Evolutionary conservation across 1,140 invertebrate genomes (phyloP).

Genomic region (Spodoptera frugiperda): DNA sequence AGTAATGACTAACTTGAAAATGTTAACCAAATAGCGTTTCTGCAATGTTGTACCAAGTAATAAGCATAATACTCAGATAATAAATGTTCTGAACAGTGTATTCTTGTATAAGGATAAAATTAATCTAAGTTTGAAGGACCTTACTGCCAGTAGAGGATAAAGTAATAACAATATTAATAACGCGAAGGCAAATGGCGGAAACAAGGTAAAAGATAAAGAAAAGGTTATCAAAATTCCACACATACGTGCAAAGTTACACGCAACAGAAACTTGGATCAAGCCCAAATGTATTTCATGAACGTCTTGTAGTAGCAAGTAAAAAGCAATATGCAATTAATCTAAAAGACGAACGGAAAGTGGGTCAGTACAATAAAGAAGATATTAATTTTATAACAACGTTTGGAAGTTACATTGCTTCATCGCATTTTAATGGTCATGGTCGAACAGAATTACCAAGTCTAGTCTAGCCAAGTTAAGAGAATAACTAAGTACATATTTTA

Average conservation of each 20-base stretch:
- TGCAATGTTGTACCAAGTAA: neutral
- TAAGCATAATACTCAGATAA: conserved; percentile 8
- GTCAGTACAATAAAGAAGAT: conserved; percentile 56
- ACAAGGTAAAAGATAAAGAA: conserved; percentile 14
- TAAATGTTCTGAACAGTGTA: neutral
- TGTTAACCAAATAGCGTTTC: conserved; percentile 2
- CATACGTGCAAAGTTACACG: conserved; percentile 24
- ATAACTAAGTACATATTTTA: neutral
- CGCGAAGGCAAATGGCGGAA: conserved; percentile 8
- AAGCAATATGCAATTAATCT: conserved; percentile 68
- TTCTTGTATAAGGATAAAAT: conserved; percentile 7
- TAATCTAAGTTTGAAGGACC: neutral
- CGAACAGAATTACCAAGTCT: conserved; percentile 19
- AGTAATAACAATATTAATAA: conserved; percentile 13
- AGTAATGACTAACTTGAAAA: conserved; percentile 23
- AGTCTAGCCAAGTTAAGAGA: neutral
- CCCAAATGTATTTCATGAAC: conserved; percentile 62
- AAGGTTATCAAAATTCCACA: conserved; percentile 36
- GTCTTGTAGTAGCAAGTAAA: conserved; percentile 61
- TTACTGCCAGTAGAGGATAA: neutral
- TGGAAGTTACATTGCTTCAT: conserved; percentile 28
- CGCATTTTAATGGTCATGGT: conserved; percentile 30
- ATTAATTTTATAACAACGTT: conserved; percentile 48
- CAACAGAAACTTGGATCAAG: conserved; percentile 57
- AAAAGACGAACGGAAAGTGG: conserved; percentile 58